Evolutionary conservation across 1,140 invertebrate genomes (phyloP).

Genomic region (Penaeus vannamei): DNA sequence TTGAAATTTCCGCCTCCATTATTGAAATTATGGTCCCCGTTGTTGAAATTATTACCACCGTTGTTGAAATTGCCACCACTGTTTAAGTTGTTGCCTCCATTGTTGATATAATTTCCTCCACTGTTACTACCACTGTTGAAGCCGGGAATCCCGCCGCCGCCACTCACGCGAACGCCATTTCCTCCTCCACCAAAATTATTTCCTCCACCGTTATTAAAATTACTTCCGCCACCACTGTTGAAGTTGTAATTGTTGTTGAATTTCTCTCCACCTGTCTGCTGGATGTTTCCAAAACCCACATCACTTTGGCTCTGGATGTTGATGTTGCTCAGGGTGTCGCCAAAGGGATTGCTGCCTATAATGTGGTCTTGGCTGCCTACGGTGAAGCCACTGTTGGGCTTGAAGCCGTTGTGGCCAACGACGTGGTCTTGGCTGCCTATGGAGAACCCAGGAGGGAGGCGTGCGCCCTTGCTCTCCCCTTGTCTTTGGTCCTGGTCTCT

Average conservation of each 20-base stretch:
- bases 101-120: conserved; percentile 8
- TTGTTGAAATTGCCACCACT: not conserved
- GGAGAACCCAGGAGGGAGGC: conserved; percentile 7
- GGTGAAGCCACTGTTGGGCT: not conserved
- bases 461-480: not conserved
- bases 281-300: not conserved
- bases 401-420: conserved; percentile 36
- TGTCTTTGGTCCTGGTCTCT: not conserved
- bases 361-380: conserved; percentile 43
- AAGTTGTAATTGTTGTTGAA: no score
- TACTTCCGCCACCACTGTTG: no score
- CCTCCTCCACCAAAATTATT: not conserved
- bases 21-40: not conserved
- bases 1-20: not conserved
- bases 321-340: not conserved
- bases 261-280: conserved; percentile 1
- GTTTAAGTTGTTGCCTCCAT: not conserved
- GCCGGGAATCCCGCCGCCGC: not conserved
- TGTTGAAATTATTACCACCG: conserved; percentile 7
- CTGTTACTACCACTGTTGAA: not conserved
- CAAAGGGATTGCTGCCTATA: conserved; percentile 34
- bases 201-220: no score
- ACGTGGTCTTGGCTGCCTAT: conserved; percentile 45
- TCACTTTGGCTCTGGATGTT: not conserved
- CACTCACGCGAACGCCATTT: not conserved